These are phyloP conservation scores for Neocrepidodera transversa DNA, from an alignment of 2,888 invertebrate species.

Conservation along the genomic window DNA sequence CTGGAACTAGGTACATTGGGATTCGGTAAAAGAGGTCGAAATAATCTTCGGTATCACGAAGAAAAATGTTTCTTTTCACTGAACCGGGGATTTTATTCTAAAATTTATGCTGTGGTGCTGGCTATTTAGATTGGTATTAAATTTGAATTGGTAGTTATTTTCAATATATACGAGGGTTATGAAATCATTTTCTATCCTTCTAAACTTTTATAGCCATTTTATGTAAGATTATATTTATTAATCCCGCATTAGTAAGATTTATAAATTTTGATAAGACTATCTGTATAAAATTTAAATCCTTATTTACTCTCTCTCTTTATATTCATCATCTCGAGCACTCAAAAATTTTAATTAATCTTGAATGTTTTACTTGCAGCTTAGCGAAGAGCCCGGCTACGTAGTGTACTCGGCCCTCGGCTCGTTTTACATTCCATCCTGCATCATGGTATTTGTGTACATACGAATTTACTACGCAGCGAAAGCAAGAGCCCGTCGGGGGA, in stretches of 20 bases:
- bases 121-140: not conserved
- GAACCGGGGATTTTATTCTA: not conserved
- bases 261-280: too few relatives aligned
- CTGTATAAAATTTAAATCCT: too few relatives aligned
- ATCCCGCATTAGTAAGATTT: too few relatives aligned
- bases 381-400: constrained; percentile 96
- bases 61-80: not conserved
- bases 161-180: not conserved
- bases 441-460: constrained; percentile 99
- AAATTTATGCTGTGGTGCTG: constrained; percentile 1
- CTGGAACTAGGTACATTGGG: not conserved
- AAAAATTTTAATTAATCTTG: too few relatives aligned
- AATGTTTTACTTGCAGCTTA: constrained; percentile 73
- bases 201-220: too few relatives aligned
- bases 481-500: constrained; percentile 86
- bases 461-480: constrained; percentile 97
- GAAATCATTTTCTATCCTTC: too few relatives aligned
- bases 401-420: constrained; percentile 97
- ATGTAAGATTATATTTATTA: too few relatives aligned
- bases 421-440: constrained; percentile 98
- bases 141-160: not conserved
- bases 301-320: too few relatives aligned
- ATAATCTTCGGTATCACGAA: not conserved
- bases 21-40: not conserved
- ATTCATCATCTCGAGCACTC: too few relatives aligned